phyloP scores from a whole-genome alignment of 2,888 invertebrate species.

The Drepanosiphum platanoidis region DNA sequence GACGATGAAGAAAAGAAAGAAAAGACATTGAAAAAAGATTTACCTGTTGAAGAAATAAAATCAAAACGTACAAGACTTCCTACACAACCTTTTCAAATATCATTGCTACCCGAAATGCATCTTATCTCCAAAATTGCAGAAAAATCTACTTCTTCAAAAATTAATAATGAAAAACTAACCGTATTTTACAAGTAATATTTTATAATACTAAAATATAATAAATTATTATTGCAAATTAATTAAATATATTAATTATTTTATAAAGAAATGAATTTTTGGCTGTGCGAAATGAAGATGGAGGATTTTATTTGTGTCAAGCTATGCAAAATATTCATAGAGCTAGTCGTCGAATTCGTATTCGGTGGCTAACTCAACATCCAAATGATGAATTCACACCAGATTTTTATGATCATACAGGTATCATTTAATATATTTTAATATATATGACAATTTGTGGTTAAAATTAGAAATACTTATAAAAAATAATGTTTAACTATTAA shows the following conservation, averaged over 20 bases:
- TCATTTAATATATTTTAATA: constrained; percentile 58
- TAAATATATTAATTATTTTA: constrained; percentile 62
- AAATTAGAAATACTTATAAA: too few relatives aligned
- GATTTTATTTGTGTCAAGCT: constrained; percentile 88
- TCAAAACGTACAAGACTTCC: constrained; percentile 73
- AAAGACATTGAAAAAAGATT: constrained; percentile 39
- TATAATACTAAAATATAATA: too few relatives aligned
- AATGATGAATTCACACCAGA: constrained; percentile 84
- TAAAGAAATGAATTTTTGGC: constrained; percentile 87
- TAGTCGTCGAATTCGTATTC: constrained; percentile 85
- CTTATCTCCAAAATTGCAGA: constrained; percentile 78
- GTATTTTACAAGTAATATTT: constrained; percentile 83
- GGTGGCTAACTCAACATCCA: constrained; percentile 84
- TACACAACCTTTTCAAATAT: constrained; percentile 81
- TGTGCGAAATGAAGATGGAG: constrained; percentile 88
- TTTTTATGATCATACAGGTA: constrained; percentile 88
- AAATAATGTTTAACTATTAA: too few relatives aligned
- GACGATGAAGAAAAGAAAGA: constrained; percentile 54
- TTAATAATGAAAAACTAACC: constrained; percentile 81
- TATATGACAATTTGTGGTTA: too few relatives aligned
- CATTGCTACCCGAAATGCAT: constrained; percentile 81
- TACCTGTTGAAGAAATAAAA: constrained; percentile 69
- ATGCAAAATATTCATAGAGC: constrained; percentile 90
- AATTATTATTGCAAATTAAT: too few relatives aligned
- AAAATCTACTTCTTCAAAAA: constrained; percentile 71